phyloP scores from a whole-genome alignment of 2,113 vertebrate genomes.

The Prunella himalayana region DNA sequence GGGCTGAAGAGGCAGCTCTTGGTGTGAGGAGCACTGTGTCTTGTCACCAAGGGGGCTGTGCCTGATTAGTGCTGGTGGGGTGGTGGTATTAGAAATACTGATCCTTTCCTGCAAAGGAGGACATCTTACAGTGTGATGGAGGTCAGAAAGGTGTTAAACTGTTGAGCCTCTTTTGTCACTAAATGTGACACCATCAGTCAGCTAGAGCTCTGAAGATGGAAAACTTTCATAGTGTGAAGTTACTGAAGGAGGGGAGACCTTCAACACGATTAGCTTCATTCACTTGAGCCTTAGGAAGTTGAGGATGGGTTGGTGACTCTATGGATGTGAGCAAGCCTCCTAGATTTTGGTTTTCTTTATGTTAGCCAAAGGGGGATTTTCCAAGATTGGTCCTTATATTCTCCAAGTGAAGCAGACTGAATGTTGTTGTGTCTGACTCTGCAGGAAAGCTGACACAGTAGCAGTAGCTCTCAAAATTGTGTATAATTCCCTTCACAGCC shows the following conservation, averaged over 20 bases:
- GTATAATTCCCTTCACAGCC: neutral
- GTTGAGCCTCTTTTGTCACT: neutral
- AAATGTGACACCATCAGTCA: neutral
- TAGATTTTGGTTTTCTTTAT: rapidly evolving
- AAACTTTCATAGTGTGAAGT: neutral
- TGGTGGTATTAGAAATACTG: neutral
- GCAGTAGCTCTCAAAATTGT: neutral
- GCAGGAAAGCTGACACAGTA: neutral
- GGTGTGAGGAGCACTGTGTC: neutral
- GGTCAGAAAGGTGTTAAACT: neutral
- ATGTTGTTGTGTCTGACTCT: neutral
- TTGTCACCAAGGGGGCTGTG: neutral
- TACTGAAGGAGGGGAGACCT: neutral
- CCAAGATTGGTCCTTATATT: neutral
- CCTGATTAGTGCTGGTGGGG: rapidly evolving
- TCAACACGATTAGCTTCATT: neutral
- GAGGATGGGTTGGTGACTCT: neutral
- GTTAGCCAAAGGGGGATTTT: neutral
- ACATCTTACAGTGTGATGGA: neutral
- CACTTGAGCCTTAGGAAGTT: neutral
- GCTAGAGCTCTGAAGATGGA: neutral
- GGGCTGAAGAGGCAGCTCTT: neutral
- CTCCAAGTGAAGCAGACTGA: neutral
- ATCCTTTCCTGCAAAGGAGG: neutral
- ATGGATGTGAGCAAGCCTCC: neutral